Base-by-base conservation (phyloP, 2,888 invertebrate species). In the Dryadula phaetusa region DNA sequence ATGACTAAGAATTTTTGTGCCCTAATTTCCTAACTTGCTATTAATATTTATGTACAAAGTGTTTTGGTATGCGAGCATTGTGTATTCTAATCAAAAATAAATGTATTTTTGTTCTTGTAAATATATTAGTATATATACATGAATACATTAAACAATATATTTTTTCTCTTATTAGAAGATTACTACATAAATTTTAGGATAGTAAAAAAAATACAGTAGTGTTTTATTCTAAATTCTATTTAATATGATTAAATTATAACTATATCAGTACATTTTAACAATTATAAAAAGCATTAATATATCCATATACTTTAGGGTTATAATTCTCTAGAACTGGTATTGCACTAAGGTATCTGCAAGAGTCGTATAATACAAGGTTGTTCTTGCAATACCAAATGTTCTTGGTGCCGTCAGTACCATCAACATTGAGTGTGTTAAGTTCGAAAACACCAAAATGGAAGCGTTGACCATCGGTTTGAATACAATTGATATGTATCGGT, bases 371-470 rank as follows among this genome's bases (percentile, higher is more conserved):
- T 72, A 94, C 87, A 61, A 96, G 86, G 72, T 92, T 85, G 20
- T 95, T 94, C 58, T 94, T 93, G 77, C 94, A 94, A 94, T 97
- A 98, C 94, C 96, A 97, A 73, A 96, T 93, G 86, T 99, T 99
- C 81, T 95, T 96, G 0, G 93, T 83, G 28, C 94, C 94, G 25
- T 93, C 91, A 14, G 77, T 82, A 0, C 94, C 93, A 78, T 91
- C 82, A 2, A 97, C 85, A 83, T 97, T 94, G 40, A 97, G 87
- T 0, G 97, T 97, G 78, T 98, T 97, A 14, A 99, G 90, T 86
- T 99, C 98, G 67, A 97, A 94, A 18, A 97, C 94, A 4, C 96
- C 95, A 82, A 98, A 98, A 81, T 97, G 95, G 81, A 96, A 97
- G 46, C 92, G 87, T 74, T 94, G 92, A 0, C 97, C 96, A 81